These are phyloP conservation scores for Myiopsitta monachus DNA, from an alignment of 2,113 vertebrate species.

Conservation along the genomic window DNA sequence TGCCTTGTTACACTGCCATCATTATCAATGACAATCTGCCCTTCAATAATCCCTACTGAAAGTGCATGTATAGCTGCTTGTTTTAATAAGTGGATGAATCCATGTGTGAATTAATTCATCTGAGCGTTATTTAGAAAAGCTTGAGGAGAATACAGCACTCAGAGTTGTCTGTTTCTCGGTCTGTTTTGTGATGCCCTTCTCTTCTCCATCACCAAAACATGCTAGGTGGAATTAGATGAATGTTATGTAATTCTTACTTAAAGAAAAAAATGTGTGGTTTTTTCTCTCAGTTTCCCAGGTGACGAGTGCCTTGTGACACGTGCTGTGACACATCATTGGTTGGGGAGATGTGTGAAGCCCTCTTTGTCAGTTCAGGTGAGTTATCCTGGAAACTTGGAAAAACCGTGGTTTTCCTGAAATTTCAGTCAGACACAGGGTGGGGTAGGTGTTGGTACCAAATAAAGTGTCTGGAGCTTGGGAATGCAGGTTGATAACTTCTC, in stretches of 20 bases:
- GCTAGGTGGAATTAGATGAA: background rate
- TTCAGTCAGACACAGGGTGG: background rate
- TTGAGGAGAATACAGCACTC: background rate
- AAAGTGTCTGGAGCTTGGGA: background rate
- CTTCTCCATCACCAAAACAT: fast-evolving
- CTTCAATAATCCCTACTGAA: background rate
- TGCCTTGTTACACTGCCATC: background rate
- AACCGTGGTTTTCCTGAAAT: background rate
- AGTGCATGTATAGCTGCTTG: background rate
- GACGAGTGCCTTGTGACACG: background rate
- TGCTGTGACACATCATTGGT: fast-evolving
- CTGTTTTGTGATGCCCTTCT: background rate
- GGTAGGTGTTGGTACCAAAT: background rate
- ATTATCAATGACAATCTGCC: background rate
- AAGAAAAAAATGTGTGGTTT: background rate
- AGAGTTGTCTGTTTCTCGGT: background rate
- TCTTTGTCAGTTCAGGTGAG: background rate
- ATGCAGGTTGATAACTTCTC: background rate
- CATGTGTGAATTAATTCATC: background rate
- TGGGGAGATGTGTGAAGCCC: background rate
- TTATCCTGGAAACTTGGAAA: background rate
- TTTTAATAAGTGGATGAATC: background rate
- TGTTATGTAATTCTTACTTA: background rate
- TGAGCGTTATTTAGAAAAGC: background rate
- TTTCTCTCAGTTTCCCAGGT: background rate